Conservation (phyloP, 2,797 vertebrate genomes). For the Salmo trutta region DNA sequence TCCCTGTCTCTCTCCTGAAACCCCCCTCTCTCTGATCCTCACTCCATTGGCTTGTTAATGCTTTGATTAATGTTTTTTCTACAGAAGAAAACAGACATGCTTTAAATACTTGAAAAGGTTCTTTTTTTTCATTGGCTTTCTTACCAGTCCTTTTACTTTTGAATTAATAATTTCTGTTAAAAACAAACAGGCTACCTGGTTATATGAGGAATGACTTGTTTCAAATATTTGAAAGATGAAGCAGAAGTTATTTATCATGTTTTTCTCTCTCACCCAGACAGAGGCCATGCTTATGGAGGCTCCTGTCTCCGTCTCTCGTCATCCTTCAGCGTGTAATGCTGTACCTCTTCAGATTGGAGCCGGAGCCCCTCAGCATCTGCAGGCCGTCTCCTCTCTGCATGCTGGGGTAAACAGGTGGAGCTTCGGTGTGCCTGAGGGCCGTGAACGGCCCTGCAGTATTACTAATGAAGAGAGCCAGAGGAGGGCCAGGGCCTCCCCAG, state of each 20-base stretch:
- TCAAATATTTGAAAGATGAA: not conserved
- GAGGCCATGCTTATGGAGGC: slow-evolving; percentile 62
- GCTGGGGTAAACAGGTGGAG: slow-evolving; percentile 42
- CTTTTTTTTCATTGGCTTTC: too few species aligned
- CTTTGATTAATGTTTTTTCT: slow-evolving; percentile 27
- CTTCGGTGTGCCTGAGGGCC: not conserved
- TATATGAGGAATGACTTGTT: slow-evolving; percentile 13
- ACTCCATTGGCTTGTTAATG: slow-evolving; percentile 15
- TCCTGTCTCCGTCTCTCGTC: slow-evolving; percentile 44
- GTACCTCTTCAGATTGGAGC: not conserved
- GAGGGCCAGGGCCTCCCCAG: too few species aligned
- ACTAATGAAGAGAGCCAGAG: not conserved
- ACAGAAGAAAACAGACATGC: slow-evolving; percentile 19
- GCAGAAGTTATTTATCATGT: not conserved
- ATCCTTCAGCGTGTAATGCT: slow-evolving; percentile 47
- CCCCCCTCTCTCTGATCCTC: not conserved
- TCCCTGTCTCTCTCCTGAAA: not conserved
- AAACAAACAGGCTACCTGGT: slow-evolving; percentile 2
- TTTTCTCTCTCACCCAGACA: slow-evolving; percentile 45
- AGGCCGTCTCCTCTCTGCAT: slow-evolving; percentile 30
- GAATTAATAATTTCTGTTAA: not conserved
- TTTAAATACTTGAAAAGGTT: slow-evolving; percentile 1
- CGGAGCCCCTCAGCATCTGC: not conserved
- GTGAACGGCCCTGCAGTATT: not conserved
- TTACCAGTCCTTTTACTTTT: not conserved